Evolutionary conservation across 2,113 vertebrate species (phyloP).

Genomic region (Scopus umbretta): DNA sequence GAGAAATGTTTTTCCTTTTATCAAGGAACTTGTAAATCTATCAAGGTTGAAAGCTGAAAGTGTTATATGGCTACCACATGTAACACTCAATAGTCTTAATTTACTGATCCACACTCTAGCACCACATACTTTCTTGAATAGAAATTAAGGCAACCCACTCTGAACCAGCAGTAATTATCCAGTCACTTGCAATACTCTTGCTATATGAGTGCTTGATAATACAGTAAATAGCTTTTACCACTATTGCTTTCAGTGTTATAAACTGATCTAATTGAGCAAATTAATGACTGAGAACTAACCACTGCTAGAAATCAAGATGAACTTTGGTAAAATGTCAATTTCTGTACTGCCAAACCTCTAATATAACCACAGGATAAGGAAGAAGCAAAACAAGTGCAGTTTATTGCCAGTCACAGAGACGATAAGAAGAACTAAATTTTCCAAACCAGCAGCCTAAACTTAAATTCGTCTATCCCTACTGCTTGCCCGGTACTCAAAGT

Average conservation of each 20-base stretch:
- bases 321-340: neutral
- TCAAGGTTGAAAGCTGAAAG: neutral
- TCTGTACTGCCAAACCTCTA: neutral
- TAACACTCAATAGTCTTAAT: neutral
- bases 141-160: neutral
- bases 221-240: neutral
- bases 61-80: neutral
- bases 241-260: neutral
- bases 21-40: neutral
- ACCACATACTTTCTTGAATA: neutral
- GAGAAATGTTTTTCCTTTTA: neutral
- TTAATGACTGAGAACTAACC: neutral
- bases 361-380: neutral
- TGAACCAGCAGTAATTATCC: neutral
- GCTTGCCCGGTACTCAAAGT: neutral
- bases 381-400: neutral
- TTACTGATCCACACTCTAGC: neutral
- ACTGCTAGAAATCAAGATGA: neutral
- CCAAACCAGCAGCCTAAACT: slow-evolving; percentile 7
- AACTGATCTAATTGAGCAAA: neutral
- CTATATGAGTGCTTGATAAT: neutral
- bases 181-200: neutral
- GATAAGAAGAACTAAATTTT: neutral
- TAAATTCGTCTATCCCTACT: neutral
- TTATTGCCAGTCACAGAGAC: neutral